Evolutionary conservation across 2,888 invertebrate genomes (phyloP).

Genomic region (Coecobrya sp.): DNA sequence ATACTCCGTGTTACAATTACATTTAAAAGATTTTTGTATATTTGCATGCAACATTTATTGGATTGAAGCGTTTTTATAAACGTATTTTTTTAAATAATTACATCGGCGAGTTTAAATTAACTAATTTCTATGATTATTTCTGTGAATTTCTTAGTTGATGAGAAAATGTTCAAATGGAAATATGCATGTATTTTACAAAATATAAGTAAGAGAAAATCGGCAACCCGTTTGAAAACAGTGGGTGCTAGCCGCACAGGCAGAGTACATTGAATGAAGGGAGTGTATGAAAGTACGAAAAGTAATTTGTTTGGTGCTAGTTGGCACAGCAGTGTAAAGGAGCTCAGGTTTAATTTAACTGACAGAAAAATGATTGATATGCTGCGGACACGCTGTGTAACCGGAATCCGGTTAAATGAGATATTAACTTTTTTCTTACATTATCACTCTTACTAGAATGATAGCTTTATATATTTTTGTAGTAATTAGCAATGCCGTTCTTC

Average conservation of each 20-base stretch:
- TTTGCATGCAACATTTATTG: too few species aligned
- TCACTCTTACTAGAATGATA: conserved; percentile 45
- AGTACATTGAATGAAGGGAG: not conserved
- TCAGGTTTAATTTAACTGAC: conserved; percentile 58
- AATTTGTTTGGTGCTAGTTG: conserved; percentile 55
- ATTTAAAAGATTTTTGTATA: too few species aligned
- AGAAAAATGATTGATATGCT: conserved; percentile 85
- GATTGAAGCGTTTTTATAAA: not conserved
- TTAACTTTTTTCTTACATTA: conserved; percentile 46
- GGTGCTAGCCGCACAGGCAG: not conserved
- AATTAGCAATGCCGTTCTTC: conserved; percentile 46
- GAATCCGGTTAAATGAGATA: conserved; percentile 65
- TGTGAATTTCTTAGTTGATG: conserved; percentile 16
- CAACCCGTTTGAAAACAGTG: conserved; percentile 1
- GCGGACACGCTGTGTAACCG: conserved; percentile 81
- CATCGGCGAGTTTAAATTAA: conserved; percentile 1
- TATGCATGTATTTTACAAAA: conserved; percentile 12
- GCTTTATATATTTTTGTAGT: conserved; percentile 52
- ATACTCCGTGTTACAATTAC: not conserved
- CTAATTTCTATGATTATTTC: conserved; percentile 34
- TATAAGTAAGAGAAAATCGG: conserved; percentile 7
- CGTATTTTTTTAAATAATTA: not conserved
- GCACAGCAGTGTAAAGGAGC: conserved; percentile 54
- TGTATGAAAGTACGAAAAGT: conserved; percentile 31
- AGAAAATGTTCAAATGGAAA: conserved; percentile 50